phyloP scores from a whole-genome alignment of 2,888 invertebrate genomes.

The Willowsia nigromaculata region DNA sequence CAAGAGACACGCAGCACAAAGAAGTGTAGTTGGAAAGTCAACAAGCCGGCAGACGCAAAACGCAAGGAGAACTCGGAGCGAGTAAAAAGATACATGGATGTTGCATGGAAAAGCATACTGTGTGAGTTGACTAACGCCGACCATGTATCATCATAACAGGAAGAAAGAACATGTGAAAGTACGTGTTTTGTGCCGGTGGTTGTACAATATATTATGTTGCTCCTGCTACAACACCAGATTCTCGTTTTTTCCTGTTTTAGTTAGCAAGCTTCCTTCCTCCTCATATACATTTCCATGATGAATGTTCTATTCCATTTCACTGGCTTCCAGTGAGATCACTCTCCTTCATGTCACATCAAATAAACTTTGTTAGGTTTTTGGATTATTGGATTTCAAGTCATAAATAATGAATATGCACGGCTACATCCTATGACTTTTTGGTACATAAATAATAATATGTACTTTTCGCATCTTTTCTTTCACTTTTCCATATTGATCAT shows the following conservation, averaged over 20 bases:
- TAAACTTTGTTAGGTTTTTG: conserved; percentile 32
- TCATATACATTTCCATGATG: background rate
- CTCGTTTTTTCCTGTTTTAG: background rate
- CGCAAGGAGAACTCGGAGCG: background rate
- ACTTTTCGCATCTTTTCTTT: conserved; percentile 25
- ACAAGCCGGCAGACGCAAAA: background rate
- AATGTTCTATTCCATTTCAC: conserved; percentile 28
- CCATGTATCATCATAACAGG: background rate
- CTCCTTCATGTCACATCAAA: conserved; percentile 62
- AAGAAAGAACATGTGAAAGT: background rate
- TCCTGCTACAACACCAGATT: background rate
- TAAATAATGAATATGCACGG: conserved; percentile 27
- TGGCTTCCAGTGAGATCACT: conserved; percentile 46
- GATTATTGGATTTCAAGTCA: conserved; percentile 46
- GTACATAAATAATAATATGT: background rate
- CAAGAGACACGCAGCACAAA: background rate
- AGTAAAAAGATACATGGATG: background rate
- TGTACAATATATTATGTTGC: background rate
- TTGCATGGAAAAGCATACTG: background rate
- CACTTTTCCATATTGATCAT: conserved; percentile 10
- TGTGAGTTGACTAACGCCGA: background rate
- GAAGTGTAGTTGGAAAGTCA: conserved; percentile 1
- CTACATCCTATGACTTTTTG: background rate
- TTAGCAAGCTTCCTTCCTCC: background rate
- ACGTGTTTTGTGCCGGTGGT: conserved; percentile 4